These are phyloP conservation scores for Mormoops blainvillei DNA, from an alignment of 2,113 vertebrate genomes.

Conservation along the genomic window DNA sequence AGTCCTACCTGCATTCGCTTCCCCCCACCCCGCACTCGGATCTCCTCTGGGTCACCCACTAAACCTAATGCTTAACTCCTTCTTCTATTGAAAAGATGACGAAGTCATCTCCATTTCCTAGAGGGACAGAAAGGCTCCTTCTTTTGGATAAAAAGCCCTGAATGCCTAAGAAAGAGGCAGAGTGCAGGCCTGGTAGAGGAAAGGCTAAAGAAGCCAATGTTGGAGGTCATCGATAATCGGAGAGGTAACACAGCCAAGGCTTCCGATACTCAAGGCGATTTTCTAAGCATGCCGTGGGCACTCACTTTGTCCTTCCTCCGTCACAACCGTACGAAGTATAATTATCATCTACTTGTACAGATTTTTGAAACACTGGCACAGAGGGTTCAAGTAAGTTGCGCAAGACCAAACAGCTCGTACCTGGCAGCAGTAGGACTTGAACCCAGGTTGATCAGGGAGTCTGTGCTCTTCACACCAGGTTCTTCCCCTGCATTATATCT, in stretches of 20 bases:
- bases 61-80: neutral
- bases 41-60: neutral
- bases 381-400: neutral
- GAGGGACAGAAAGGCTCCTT: neutral
- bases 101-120: neutral
- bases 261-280: neutral
- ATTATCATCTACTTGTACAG: neutral
- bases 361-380: neutral
- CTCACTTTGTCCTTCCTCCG: neutral
- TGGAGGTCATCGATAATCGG: neutral
- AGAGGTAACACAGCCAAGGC: neutral
- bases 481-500: neutral
- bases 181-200: neutral
- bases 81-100: neutral
- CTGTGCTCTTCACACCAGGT: neutral
- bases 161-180: neutral
- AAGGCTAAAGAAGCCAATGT: neutral
- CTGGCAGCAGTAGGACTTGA: neutral
- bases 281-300: neutral
- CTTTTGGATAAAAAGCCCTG: neutral
- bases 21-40: neutral
- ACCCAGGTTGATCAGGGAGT: neutral
- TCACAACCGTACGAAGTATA: neutral
- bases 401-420: neutral
- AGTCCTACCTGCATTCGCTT: neutral